phyloP scores from a whole-genome alignment of 2,888 invertebrate species.

The Tiliacea citrago region DNA sequence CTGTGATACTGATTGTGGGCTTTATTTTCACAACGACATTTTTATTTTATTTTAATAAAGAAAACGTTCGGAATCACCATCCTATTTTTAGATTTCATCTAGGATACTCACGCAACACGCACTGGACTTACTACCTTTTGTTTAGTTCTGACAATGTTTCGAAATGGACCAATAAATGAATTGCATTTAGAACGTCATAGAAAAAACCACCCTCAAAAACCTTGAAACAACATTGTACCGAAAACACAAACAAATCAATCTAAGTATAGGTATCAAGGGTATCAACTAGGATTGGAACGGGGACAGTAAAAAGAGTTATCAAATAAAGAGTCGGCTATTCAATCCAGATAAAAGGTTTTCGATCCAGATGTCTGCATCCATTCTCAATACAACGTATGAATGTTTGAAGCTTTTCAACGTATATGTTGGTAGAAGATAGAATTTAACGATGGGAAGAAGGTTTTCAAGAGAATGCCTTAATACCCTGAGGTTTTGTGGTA shows the following conservation, averaged over 20 bases:
- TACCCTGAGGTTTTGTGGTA: background rate
- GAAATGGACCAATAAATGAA: too few relatives aligned
- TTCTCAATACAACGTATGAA: slow-evolving; percentile 59
- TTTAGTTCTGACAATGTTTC: too few relatives aligned
- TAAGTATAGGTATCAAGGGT: slow-evolving; percentile 40
- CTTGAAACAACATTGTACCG: background rate
- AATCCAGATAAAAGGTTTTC: slow-evolving; percentile 74
- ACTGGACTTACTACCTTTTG: too few relatives aligned
- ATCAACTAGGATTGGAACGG: slow-evolving; percentile 37
- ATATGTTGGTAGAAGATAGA: slow-evolving; percentile 16
- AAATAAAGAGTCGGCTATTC: slow-evolving; percentile 67
- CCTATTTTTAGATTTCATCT: too few relatives aligned
- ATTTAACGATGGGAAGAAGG: slow-evolving; percentile 4
- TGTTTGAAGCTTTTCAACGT: slow-evolving; percentile 29
- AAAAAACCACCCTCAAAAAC: background rate
- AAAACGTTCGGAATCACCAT: too few relatives aligned
- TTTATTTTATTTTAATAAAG: too few relatives aligned
- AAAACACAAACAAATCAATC: slow-evolving; percentile 57
- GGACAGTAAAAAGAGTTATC: slow-evolving; percentile 68
- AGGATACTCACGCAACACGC: too few relatives aligned
- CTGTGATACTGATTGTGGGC: too few relatives aligned
- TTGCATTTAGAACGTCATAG: too few relatives aligned
- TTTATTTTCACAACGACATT: too few relatives aligned
- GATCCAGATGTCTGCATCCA: slow-evolving; percentile 66
- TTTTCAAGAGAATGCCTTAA: background rate